A percentile compares a stretch with the other conserved stretches of the same genome.
Conservation (phyloP, 2,113 vertebrate genomes). For the Passer montanus region DNA sequence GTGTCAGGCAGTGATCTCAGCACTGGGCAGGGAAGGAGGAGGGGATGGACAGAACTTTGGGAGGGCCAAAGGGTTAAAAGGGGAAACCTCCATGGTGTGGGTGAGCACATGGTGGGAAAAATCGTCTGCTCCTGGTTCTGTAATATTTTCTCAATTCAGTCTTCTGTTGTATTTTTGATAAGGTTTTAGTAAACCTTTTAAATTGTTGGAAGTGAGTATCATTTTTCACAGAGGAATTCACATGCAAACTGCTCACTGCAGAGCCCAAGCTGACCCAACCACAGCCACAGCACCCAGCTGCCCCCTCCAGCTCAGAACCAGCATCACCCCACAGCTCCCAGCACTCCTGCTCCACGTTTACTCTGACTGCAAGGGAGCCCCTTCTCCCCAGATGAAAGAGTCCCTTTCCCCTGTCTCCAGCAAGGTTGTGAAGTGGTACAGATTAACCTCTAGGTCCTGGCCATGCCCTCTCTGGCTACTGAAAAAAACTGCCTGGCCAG, state of each 20-base stretch:
- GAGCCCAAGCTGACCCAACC: accelerated
- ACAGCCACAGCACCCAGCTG: not conserved
- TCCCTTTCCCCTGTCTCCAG: too few species aligned
- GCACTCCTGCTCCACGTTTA: accelerated
- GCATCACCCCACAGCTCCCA: not conserved
- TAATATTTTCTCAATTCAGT: not conserved
- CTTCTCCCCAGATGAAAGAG: too few species aligned
- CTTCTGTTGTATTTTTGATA: not conserved
- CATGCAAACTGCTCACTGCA: not conserved
- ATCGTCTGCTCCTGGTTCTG: accelerated
- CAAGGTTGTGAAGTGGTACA: not conserved
- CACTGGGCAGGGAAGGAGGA: not conserved
- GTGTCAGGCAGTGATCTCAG: not conserved
- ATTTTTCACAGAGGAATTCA: not conserved
- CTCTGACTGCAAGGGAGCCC: not conserved
- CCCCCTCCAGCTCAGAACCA: not conserved
- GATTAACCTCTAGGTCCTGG: not conserved
- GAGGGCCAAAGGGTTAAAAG: not conserved
- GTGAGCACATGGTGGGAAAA: not conserved
- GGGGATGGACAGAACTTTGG: not conserved
- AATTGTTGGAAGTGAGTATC: not conserved
- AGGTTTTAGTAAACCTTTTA: not conserved
- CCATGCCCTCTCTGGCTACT: not conserved
- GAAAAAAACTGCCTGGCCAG: not conserved
- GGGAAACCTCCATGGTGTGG: not conserved